Conservation (phyloP, 2,113 vertebrate species). For the Archocentrus centrarchus region DNA sequence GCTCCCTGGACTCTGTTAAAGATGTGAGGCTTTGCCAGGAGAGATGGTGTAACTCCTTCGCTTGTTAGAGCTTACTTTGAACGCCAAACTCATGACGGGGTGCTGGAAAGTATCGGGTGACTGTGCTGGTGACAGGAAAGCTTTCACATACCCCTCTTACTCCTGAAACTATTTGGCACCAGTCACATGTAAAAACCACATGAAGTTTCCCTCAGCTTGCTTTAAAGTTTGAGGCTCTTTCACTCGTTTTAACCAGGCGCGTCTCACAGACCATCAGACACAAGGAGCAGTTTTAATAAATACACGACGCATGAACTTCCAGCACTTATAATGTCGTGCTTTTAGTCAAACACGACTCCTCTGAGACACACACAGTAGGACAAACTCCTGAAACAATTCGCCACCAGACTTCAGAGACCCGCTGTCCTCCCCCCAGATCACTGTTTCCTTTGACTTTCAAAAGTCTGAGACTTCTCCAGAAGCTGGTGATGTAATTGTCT, state of each 20-base stretch:
- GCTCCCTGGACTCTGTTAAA: not conserved
- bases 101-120: not conserved
- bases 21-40: not conserved
- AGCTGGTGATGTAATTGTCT: slow-evolving; percentile 29
- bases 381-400: not conserved
- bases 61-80: not conserved
- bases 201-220: not conserved
- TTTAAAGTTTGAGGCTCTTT: not conserved
- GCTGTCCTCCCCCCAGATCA: not conserved
- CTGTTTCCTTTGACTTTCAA: slow-evolving; percentile 5
- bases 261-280: not conserved
- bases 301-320: not conserved
- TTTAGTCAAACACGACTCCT: not conserved
- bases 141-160: not conserved
- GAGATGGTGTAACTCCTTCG: slow-evolving; percentile 8
- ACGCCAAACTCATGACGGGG: not conserved
- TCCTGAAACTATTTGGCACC: not conserved
- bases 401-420: not conserved
- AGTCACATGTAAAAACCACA: not conserved
- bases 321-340: not conserved
- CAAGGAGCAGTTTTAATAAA: not conserved
- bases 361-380: not conserved
- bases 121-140: not conserved
- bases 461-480: slow-evolving; percentile 17
- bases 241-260: not conserved